These are phyloP conservation scores for Leptatherina wallacei DNA, from an alignment of 2,797 vertebrate genomes.

Conservation along the genomic window DNA sequence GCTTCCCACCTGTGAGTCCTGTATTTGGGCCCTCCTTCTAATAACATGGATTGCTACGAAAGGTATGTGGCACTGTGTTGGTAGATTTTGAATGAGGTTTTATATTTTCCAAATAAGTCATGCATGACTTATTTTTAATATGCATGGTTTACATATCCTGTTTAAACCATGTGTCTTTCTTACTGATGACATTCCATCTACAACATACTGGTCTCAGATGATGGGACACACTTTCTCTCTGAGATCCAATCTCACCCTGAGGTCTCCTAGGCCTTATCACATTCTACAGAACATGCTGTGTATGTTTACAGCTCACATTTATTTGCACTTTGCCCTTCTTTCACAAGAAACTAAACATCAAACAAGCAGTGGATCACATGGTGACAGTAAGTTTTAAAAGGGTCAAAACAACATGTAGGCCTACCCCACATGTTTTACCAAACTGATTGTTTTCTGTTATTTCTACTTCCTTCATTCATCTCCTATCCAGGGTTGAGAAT, in stretches of 20 bases:
- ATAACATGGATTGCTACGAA: no score
- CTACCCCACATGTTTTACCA: neutral
- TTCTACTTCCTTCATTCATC: neutral
- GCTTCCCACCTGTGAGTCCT: no score
- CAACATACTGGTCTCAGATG: conserved; percentile 3
- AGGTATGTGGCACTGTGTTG: no score
- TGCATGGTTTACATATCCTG: no score
- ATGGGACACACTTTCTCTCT: neutral
- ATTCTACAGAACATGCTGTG: neutral
- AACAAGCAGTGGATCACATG: neutral
- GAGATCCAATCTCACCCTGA: neutral
- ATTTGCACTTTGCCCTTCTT: neutral
- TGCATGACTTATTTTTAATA: no score
- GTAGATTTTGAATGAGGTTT: no score
- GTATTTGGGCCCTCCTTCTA: no score
- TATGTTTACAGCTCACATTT: neutral
- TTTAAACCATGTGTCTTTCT: neutral
- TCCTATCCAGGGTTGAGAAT: neutral
- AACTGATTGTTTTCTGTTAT: neutral
- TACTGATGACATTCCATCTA: neutral
- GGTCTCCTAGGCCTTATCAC: neutral
- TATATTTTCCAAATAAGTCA: no score
- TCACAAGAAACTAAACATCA: neutral
- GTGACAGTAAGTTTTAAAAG: neutral
- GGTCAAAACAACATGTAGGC: neutral